phyloP scores from a whole-genome alignment of 2,113 vertebrate genomes.

The Sula dactylatra region DNA sequence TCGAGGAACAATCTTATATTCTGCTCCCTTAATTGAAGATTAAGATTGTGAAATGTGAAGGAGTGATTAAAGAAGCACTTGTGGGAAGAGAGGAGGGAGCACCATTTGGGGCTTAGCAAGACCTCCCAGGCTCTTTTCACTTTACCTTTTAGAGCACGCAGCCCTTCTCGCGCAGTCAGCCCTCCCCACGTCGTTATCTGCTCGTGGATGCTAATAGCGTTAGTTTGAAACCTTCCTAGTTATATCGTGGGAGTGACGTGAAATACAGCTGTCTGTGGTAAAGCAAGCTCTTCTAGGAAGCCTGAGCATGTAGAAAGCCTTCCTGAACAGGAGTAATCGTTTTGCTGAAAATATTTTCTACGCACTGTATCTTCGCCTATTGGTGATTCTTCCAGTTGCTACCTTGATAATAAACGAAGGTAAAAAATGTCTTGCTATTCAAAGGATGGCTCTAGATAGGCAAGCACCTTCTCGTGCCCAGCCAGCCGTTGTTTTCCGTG shows the following conservation, averaged over 20 bases:
- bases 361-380: accelerated
- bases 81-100: conserved; percentile 48
- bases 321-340: accelerated
- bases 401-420: accelerated
- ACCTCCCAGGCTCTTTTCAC: neutral
- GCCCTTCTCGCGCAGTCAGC: neutral
- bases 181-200: neutral
- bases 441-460: neutral
- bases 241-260: neutral
- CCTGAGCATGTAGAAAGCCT: neutral
- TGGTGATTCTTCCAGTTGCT: neutral
- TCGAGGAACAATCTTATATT: neutral
- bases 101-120: conserved; percentile 23
- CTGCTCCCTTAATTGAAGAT: conserved; percentile 54
- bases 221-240: neutral
- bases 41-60: neutral
- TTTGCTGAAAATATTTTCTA: neutral
- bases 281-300: neutral
- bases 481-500: neutral
- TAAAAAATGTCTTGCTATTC: neutral
- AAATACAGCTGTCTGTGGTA: neutral
- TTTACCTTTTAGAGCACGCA: neutral
- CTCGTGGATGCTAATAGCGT: accelerated
- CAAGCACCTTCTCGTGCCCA: neutral
- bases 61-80: conserved; percentile 50